Conservation (phyloP, 2,888 invertebrate species). For the Agonopterix arenella region DNA sequence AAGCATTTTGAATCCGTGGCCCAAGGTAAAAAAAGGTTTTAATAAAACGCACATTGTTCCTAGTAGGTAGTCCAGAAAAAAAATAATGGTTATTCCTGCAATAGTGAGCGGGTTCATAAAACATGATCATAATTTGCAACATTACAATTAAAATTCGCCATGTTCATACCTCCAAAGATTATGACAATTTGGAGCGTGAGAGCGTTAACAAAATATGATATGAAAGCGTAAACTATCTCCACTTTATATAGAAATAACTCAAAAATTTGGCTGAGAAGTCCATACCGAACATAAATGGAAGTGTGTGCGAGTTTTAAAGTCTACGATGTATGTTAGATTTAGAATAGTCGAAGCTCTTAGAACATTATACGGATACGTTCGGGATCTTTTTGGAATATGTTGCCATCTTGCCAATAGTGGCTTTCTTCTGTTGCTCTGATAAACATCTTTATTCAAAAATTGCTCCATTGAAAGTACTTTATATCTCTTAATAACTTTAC, state of each 20-base stretch:
- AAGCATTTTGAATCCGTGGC: too few species aligned
- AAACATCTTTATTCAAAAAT: too few species aligned
- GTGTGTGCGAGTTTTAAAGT: conserved; percentile 51
- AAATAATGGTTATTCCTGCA: too few species aligned
- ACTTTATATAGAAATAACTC: conserved; percentile 57
- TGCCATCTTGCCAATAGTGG: conserved; percentile 28
- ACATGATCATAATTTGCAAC: background rate
- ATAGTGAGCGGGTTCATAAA: too few species aligned
- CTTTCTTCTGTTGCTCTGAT: too few species aligned
- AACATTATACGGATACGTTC: conserved; percentile 42
- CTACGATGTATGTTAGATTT: conserved; percentile 53
- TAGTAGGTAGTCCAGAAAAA: too few species aligned
- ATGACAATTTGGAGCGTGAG: conserved; percentile 42
- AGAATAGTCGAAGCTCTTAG: conserved; percentile 46
- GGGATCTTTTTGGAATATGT: conserved; percentile 31
- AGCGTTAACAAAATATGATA: conserved; percentile 49
- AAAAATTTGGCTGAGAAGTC: conserved; percentile 65
- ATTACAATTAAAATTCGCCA: background rate
- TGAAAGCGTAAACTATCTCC: conserved; percentile 60
- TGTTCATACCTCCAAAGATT: conserved; percentile 29
- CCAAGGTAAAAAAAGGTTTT: too few species aligned
- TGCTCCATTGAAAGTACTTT: too few species aligned
- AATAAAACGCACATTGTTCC: too few species aligned
- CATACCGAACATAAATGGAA: conserved; percentile 48
- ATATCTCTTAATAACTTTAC: too few species aligned